Evolutionary conservation across 2,888 invertebrate species (phyloP).

Genomic region (Acrobasis consociella): DNA sequence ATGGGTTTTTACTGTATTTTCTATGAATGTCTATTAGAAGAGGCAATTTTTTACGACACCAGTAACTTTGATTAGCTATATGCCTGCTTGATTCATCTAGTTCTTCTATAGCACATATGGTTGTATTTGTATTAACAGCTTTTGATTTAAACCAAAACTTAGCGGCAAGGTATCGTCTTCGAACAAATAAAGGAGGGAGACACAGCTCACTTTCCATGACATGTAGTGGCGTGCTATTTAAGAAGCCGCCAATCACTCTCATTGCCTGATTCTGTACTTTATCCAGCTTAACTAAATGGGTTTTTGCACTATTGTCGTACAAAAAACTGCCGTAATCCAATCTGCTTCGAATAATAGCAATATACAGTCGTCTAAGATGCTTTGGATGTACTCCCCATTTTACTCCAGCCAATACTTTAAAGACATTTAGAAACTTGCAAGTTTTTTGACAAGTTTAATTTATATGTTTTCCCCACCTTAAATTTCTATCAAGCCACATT

Average conservation of each 20-base stretch:
- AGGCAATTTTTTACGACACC: constrained; percentile 3
- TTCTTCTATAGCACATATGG: neutral
- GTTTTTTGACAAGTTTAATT: constrained; percentile 28
- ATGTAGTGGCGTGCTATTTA: constrained; percentile 33
- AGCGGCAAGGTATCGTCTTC: constrained; percentile 28
- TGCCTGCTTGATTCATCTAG: neutral
- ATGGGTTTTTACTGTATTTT: neutral
- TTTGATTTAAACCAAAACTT: constrained; percentile 24
- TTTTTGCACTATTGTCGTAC: constrained; percentile 29
- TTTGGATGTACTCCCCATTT: constrained; percentile 37
- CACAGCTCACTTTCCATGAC: constrained; percentile 33
- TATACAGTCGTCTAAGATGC: constrained; percentile 35
- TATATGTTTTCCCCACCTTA: constrained; percentile 34
- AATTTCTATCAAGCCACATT: constrained; percentile 31
- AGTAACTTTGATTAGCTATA: neutral
- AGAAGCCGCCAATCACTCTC: constrained; percentile 35
- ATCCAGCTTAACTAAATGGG: constrained; percentile 31
- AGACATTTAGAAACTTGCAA: constrained; percentile 28
- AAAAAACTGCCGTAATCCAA: constrained; percentile 36
- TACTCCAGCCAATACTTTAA: constrained; percentile 33
- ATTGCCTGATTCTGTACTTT: constrained; percentile 35
- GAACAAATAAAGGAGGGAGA: constrained; percentile 29
- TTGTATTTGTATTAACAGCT: neutral
- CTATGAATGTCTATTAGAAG: neutral
- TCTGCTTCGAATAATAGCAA: constrained; percentile 37